Percentiles rank a stretch among this genome's conserved stretches.
Conservation (phyloP, 2,797 vertebrate species). For the Pangasius sanitwongsei region DNA sequence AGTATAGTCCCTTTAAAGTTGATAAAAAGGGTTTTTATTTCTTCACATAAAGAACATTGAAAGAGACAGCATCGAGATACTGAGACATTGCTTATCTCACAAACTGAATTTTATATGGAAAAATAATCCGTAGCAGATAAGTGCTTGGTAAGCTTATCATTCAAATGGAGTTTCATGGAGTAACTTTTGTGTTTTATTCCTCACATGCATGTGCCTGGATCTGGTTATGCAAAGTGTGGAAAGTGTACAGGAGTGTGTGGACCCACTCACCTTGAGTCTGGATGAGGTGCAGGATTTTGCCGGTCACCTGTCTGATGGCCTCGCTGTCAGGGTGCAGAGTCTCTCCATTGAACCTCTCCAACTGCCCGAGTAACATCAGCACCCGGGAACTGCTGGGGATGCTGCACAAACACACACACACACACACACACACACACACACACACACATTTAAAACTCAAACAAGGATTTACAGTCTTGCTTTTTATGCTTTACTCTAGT, state of each 20-base stretch:
- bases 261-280: slow-evolving; percentile 91
- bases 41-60: too few species aligned
- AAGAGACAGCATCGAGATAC: too few species aligned
- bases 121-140: neutral
- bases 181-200: neutral
- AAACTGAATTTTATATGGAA: too few species aligned
- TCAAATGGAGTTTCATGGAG: neutral
- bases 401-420: slow-evolving; percentile 63
- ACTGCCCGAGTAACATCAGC: slow-evolving; percentile 85
- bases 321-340: slow-evolving; percentile 77
- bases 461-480: neutral
- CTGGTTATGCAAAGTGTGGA: neutral
- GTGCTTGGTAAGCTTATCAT: neutral
- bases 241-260: too few species aligned
- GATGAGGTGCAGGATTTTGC: slow-evolving; percentile 93
- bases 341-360: slow-evolving; percentile 88
- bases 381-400: slow-evolving; percentile 87
- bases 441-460: neutral
- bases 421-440: neutral
- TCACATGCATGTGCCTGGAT: neutral
- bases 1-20: neutral
- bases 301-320: slow-evolving; percentile 84
- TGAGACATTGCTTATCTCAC: neutral
- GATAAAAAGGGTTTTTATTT: neutral
- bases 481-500: neutral